Evolutionary conservation across 2,797 vertebrate species (phyloP).

Genomic region (Distichodus sexfasciatus): DNA sequence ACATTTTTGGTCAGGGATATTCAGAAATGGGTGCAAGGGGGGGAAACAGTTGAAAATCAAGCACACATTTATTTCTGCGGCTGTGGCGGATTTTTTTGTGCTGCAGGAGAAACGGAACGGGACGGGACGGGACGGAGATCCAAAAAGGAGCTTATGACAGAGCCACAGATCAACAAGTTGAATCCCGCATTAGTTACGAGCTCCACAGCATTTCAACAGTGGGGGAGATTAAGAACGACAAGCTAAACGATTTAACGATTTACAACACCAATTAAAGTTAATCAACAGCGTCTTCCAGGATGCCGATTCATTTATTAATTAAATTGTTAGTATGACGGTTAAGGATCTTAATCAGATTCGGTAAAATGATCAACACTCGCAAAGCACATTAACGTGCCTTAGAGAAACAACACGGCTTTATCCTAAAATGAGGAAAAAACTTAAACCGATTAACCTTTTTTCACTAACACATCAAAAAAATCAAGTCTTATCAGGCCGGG

Average conservation of each 20-base stretch:
- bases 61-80: constrained; percentile 67
- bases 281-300: neutral
- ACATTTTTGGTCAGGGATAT: constrained; percentile 68
- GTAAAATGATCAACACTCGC: neutral
- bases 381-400: constrained; percentile 3
- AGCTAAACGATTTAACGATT: neutral
- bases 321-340: no score
- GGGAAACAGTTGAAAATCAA: constrained; percentile 56
- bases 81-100: neutral
- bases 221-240: neutral
- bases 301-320: no score
- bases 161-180: constrained; percentile 76
- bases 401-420: neutral
- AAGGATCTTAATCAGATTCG: no score
- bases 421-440: neutral
- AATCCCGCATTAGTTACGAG: constrained; percentile 67
- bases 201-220: constrained; percentile 40
- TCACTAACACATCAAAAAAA: constrained; percentile 13
- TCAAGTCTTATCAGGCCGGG: constrained; percentile 37
- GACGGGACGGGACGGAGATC: neutral
- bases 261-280: neutral
- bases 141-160: constrained; percentile 41
- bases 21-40: constrained; percentile 48
- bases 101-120: neutral
- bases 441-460: neutral